Conservation (phyloP, 2,888 invertebrate genomes). For the Lasioglossum morio region DNA sequence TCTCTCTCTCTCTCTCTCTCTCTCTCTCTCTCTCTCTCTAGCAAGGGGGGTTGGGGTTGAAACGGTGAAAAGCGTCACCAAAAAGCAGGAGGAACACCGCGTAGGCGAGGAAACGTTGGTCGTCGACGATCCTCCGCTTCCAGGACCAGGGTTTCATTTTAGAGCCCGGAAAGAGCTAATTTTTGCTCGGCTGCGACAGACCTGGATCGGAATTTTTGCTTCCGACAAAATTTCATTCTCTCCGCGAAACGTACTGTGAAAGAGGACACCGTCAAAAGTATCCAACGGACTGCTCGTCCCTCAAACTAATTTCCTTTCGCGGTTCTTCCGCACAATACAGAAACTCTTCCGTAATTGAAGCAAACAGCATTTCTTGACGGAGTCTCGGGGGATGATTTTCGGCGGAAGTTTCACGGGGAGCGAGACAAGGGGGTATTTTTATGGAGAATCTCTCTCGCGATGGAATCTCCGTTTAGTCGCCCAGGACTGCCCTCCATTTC, state of each 20-base stretch:
- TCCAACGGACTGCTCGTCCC: neutral
- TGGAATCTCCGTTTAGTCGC: conserved; percentile 15
- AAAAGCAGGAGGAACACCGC: conserved; percentile 31
- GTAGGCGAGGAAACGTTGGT: conserved; percentile 33
- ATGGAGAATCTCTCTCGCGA: neutral
- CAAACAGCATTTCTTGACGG: neutral
- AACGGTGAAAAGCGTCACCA: conserved; percentile 47
- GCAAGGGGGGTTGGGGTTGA: neutral
- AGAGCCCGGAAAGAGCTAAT: conserved; percentile 19
- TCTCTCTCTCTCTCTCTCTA: neutral
- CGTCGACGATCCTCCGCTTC: conserved; percentile 33
- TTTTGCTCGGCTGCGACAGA: conserved; percentile 19
- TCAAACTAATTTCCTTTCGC: neutral
- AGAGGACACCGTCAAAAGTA: neutral
- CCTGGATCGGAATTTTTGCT: neutral
- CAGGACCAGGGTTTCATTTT: conserved; percentile 30
- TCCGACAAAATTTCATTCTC: neutral
- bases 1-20: conserved; percentile 34
- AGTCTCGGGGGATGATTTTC: neutral
- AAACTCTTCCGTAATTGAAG: neutral
- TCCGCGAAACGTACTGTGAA: conserved; percentile 3
- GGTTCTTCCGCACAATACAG: neutral
- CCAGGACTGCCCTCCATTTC: conserved; percentile 26
- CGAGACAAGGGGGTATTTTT: neutral
- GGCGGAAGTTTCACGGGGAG: neutral